phyloP scores from a whole-genome alignment of 2,113 vertebrate genomes.

The Myodes glareolus region DNA sequence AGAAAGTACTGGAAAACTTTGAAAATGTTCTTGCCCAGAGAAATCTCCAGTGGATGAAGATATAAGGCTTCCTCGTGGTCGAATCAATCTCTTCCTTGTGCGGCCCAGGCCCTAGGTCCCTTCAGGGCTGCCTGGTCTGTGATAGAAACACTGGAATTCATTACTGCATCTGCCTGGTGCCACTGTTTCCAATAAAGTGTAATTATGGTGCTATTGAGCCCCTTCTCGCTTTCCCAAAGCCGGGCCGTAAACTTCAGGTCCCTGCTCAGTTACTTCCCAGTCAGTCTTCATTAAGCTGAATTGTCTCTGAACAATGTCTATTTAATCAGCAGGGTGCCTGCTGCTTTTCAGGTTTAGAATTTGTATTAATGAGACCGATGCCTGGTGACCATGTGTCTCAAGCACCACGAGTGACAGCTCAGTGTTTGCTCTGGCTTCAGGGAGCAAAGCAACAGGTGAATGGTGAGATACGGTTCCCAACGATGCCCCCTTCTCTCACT shows the following conservation, averaged over 20 bases:
- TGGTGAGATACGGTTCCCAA: background rate
- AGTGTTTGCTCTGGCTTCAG: background rate
- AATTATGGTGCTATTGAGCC: constrained; percentile 82
- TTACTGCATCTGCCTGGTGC: constrained; percentile 81
- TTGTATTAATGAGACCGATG: constrained; percentile 45
- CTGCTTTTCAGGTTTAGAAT: constrained; percentile 77
- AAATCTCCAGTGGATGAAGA: constrained; percentile 58
- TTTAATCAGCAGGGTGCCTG: constrained; percentile 72
- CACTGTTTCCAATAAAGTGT: constrained; percentile 83
- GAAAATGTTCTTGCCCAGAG: constrained; percentile 59
- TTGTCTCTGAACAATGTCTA: constrained; percentile 69
- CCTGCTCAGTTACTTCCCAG: constrained; percentile 69
- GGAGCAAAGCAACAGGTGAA: background rate
- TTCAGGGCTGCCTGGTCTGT: constrained; percentile 74
- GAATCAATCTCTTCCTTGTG: constrained; percentile 76
- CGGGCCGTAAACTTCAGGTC: constrained; percentile 77
- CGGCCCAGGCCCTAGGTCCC: constrained; percentile 71
- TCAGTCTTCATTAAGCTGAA: constrained; percentile 81
- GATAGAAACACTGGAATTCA: constrained; percentile 81
- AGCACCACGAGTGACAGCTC: background rate
- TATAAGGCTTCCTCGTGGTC: constrained; percentile 12
- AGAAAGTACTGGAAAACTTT: constrained; percentile 51
- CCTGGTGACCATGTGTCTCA: constrained; percentile 17
- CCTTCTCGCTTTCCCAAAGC: constrained; percentile 78
- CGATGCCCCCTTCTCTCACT: background rate